Evolutionary conservation across 35 echinoderm and acorn worm genomes (phyloP), one percentile per base, ranked within the genome.

Genomic region (Stichopus chloronotus): DNA sequence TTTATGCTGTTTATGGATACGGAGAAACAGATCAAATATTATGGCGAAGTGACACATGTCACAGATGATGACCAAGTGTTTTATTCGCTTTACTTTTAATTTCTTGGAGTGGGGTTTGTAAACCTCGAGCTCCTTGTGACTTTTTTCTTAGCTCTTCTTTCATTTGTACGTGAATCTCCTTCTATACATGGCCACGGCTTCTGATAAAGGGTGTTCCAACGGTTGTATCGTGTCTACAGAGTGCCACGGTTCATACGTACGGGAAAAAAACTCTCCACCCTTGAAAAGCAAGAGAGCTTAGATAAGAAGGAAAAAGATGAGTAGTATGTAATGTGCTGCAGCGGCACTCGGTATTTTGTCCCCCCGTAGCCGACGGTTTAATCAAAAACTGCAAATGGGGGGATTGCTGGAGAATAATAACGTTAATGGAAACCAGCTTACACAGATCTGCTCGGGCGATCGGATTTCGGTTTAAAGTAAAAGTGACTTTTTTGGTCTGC

Each of bases 361-460:
- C 58, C 82, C 82, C 56, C 82, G 82, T 85, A 85, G 82, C 52
- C 82, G 82, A 59, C 55, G 82, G 82, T 85, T 85, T 85, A 85
- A 85, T 85, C 82, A 85, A 85, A 43, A 58, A 85, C 82, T 57
- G 82, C 82, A 85, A 85, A 85, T 56, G 53, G 82, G 65, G 82
- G 82, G 57, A 58, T 85, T 56, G 82, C 69, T 8, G 5, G 55
- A 56, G 82, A 85, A 85, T 85, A 85, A 85, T 85, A 85, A 58
- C 82, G 82, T 85, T 85, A 85, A 85, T 85, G 82, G 82, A 85
- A 58, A 85, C 55, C 82, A 85, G 82, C 82, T 85, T 85, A 85
- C 82, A 58, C 19, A 85, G 52, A 85, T 85, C 82, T 85, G 52
- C 55, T 85, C 57, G 13, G 52, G 9, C 82, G 82, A 85, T 85